Base-by-base conservation (phyloP, 2,113 vertebrate genomes). In the Eulacestoma nigropectus region DNA sequence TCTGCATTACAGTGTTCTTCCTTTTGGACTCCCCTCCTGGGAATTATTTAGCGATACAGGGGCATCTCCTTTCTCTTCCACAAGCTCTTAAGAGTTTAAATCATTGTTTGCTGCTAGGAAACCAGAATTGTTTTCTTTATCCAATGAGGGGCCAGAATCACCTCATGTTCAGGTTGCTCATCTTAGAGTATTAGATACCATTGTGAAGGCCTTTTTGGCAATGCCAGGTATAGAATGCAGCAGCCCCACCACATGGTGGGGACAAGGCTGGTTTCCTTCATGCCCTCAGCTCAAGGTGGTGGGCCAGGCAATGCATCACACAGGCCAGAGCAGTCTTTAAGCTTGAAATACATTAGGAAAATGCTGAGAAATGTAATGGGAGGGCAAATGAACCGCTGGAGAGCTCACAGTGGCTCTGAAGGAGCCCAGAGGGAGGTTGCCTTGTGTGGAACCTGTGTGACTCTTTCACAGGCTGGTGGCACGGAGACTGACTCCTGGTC, bases 201-300 rank as follows among this genome's bases (percentile, higher is more conserved):
- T 29, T 53, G 37, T 49, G 30, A 65, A 69, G 32, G 17, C 13
- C 25, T 46, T 87, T 87, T 35, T 2, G 4, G 33, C 42, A 67
- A 29, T n/a, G 39, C 13, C 22, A 13, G 3, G 11, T 27, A 7
- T 11, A n/a, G 56, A 60, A 67, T 7, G 18, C 39, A 75, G 16
- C 18, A n/a, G 16, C 68, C 23, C 4, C 57, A 57, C 33, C 0
- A 0, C 1, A 2, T 2, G 42, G 5, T 13, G 10, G 27, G 59
- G 41, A 16, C 53, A 59, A 55, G n/a, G 7, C 7, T 77, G 73
- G 5, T 25, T 63, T 20, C 7, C 2, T 2, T 11, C 3, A 18
- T 33, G 35, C 22, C 41, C 22, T 55, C 47, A 29, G 27, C 6
- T 30, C n/a, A 26, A 23, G 69, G 27, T 65, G 39, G 29, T 57